These are phyloP conservation scores for Eudyptes chrysolophus DNA, from an alignment of 2,113 vertebrate species.

Conservation along the genomic window DNA sequence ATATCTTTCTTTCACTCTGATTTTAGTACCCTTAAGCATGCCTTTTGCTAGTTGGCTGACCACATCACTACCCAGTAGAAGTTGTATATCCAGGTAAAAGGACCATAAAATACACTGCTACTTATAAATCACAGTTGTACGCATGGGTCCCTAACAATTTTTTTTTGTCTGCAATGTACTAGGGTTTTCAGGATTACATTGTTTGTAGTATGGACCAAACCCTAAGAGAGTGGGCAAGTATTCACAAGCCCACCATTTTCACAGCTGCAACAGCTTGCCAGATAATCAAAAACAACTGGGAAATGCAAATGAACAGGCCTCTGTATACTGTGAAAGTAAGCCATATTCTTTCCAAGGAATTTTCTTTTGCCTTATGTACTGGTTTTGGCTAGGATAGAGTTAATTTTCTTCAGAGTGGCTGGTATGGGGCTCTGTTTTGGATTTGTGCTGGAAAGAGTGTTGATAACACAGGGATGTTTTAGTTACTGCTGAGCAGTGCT, in stretches of 20 bases:
- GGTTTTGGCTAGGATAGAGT: too few relatives aligned
- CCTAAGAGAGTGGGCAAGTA: not conserved
- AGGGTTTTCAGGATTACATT: not conserved
- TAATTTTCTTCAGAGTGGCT: too few relatives aligned
- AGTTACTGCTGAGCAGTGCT: too few relatives aligned
- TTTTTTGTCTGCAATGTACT: not conserved
- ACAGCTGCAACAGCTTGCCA: not conserved
- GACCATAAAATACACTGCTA: not conserved
- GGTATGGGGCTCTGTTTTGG: too few relatives aligned
- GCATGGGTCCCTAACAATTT: not conserved
- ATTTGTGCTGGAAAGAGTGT: too few relatives aligned
- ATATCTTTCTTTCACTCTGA: not conserved
- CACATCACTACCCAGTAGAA: not conserved
- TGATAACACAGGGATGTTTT: too few relatives aligned
- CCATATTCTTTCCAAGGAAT: not conserved
- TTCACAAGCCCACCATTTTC: not conserved
- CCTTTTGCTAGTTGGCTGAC: not conserved
- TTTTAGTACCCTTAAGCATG: not conserved
- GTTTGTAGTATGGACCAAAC: not conserved
- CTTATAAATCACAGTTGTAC: not conserved
- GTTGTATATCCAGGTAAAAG: not conserved
- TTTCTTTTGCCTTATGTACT: not conserved
- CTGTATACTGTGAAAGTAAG: not conserved
- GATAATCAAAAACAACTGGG: not conserved
- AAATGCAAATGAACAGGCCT: not conserved